phyloP scores from a whole-genome alignment of 2,888 invertebrate species.

The Tethea ocularis region DNA sequence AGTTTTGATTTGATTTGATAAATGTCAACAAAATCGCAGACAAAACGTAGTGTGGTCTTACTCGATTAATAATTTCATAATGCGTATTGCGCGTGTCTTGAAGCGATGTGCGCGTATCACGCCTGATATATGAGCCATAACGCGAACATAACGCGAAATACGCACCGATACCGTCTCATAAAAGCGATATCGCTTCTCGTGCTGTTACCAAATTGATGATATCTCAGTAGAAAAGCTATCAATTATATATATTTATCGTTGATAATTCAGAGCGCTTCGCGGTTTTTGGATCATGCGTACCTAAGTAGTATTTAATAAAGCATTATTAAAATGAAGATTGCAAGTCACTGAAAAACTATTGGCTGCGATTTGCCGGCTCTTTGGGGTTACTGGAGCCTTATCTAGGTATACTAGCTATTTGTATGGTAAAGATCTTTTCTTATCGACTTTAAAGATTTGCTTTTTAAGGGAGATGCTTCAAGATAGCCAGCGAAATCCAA shows the following conservation, averaged over 20 bases:
- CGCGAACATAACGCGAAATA: neutral
- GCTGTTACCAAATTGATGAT: neutral
- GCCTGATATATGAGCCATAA: neutral
- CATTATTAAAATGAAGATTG: no score
- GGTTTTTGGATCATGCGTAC: neutral
- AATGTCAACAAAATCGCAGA: neutral
- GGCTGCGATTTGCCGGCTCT: no score
- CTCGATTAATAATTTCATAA: neutral
- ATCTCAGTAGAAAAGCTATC: neutral
- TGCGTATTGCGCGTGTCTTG: neutral
- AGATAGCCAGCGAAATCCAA: no score
- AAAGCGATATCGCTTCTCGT: neutral
- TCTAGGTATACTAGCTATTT: no score
- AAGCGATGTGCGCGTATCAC: neutral
- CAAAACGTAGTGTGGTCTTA: neutral
- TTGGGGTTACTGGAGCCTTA: no score
- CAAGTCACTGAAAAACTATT: no score
- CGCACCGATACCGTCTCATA: neutral
- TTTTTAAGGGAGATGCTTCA: no score
- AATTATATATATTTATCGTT: neutral
- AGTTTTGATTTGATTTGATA: no score
- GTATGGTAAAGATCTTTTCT: no score
- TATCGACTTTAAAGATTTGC: no score
- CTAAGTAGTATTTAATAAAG: no score
- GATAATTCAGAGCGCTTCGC: neutral